Evolutionary conservation across 2,797 vertebrate genomes (phyloP).

Genomic region (Melanotaenia parkinsoni): DNA sequence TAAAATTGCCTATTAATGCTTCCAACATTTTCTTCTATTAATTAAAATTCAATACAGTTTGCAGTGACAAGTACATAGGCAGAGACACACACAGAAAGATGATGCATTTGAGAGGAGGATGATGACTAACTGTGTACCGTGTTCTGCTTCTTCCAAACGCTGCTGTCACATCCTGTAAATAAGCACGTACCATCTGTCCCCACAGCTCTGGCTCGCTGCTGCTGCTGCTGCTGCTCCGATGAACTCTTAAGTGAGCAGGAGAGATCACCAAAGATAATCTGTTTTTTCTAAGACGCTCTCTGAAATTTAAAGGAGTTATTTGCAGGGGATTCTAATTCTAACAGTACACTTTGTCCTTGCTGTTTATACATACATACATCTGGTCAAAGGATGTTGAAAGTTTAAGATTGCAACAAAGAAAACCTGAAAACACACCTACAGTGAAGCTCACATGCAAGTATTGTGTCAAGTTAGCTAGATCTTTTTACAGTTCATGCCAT

Average conservation of each 20-base stretch:
- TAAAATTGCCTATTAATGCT: constrained; percentile 41
- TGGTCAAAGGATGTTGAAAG: too few species aligned
- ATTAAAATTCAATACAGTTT: constrained; percentile 30
- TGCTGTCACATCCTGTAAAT: constrained; percentile 74
- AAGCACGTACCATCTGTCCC: constrained; percentile 68
- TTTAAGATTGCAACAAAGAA: too few species aligned
- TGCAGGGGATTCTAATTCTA: not conserved
- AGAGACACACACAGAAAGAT: constrained; percentile 4
- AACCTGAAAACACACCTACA: too few species aligned
- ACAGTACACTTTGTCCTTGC: too few species aligned
- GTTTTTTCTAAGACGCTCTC: constrained; percentile 17
- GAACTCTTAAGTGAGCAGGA: constrained; percentile 38
- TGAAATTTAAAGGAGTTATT: constrained; percentile 7
- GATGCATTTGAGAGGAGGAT: constrained; percentile 54
- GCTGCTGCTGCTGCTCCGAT: constrained; percentile 27
- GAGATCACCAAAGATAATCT: constrained; percentile 39
- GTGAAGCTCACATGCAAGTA: too few species aligned
- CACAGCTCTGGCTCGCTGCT: constrained; percentile 50
- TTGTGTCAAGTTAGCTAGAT: too few species aligned
- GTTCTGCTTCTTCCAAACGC: constrained; percentile 63
- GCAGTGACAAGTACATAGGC: constrained; percentile 12
- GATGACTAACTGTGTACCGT: constrained; percentile 63
- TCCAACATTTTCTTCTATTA: constrained; percentile 30
- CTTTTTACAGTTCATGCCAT: too few species aligned
- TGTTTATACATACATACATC: too few species aligned